These are phyloP conservation scores for Gavialis gangeticus DNA, from an alignment of 2,113 vertebrate species.

Conservation along the genomic window DNA sequence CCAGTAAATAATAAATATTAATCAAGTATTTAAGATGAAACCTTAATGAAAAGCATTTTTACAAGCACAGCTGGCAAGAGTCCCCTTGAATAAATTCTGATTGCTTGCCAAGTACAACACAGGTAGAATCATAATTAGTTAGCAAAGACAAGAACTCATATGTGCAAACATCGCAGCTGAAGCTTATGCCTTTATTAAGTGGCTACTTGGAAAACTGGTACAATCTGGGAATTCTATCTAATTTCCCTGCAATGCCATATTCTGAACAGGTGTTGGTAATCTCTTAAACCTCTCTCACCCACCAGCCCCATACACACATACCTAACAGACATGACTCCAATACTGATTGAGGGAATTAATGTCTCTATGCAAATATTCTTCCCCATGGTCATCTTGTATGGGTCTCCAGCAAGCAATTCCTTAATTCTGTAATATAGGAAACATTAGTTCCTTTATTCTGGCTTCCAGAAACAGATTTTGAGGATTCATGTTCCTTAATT, in stretches of 20 bases:
- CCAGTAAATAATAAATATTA: slow-evolving; percentile 55
- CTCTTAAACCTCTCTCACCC: background rate
- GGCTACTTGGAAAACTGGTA: background rate
- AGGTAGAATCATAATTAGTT: slow-evolving; percentile 31
- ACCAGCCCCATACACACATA: background rate
- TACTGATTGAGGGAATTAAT: background rate
- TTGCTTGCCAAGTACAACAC: slow-evolving; percentile 33
- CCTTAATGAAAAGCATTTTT: slow-evolving; percentile 43
- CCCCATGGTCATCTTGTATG: background rate
- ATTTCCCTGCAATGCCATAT: background rate
- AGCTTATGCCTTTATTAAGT: background rate
- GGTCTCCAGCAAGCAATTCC: background rate
- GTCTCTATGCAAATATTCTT: background rate
- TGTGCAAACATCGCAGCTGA: background rate
- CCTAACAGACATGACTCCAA: background rate
- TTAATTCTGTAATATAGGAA: background rate
- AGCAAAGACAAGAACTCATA: background rate
- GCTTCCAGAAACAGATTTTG: background rate
- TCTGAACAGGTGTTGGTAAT: background rate
- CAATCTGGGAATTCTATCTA: background rate
- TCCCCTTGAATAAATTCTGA: slow-evolving; percentile 23
- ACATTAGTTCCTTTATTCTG: background rate
- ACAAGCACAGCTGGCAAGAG: slow-evolving; percentile 23
- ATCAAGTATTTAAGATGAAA: slow-evolving; percentile 34
- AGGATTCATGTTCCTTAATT: background rate